phyloP scores from a whole-genome alignment of 2,888 invertebrate species.

The Cantharis rufa region DNA sequence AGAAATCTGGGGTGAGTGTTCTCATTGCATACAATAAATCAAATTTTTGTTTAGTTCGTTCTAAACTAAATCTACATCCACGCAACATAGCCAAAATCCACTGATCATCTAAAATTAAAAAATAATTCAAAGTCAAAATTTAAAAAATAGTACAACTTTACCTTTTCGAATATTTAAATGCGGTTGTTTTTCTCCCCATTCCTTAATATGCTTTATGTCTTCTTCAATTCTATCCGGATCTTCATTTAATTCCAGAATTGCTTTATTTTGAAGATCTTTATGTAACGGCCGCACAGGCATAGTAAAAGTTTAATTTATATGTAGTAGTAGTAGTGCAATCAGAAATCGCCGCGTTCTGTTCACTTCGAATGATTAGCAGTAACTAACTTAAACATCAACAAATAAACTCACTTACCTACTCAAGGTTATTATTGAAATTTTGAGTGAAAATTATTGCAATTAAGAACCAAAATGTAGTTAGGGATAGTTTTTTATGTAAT shows the following conservation, averaged over 20 bases:
- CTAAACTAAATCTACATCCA: slow-evolving; percentile 61
- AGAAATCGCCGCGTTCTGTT: background rate
- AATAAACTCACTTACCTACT: background rate
- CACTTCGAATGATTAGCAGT: background rate
- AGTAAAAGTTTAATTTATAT: background rate
- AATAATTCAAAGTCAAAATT: background rate
- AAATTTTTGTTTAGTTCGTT: slow-evolving; percentile 60
- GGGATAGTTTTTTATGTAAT: background rate
- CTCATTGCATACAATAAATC: slow-evolving; percentile 64
- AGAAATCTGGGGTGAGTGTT: slow-evolving; percentile 63
- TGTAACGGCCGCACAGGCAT: background rate
- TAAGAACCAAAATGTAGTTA: background rate
- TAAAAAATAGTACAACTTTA: background rate
- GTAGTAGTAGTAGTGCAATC: background rate
- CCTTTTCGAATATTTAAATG: slow-evolving; percentile 52
- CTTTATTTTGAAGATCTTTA: slow-evolving; percentile 1
- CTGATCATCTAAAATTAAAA: slow-evolving; percentile 55
- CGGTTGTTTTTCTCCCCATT: slow-evolving; percentile 61
- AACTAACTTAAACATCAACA: background rate
- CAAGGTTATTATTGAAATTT: background rate
- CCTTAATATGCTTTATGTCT: slow-evolving; percentile 57
- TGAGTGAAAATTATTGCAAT: background rate
- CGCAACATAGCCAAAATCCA: slow-evolving; percentile 60
- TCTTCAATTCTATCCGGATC: slow-evolving; percentile 54
- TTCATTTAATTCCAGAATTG: slow-evolving; percentile 48